Evolutionary conservation across 2,888 invertebrate genomes (phyloP).

Genomic region (Trichogramma dendrolimi): DNA sequence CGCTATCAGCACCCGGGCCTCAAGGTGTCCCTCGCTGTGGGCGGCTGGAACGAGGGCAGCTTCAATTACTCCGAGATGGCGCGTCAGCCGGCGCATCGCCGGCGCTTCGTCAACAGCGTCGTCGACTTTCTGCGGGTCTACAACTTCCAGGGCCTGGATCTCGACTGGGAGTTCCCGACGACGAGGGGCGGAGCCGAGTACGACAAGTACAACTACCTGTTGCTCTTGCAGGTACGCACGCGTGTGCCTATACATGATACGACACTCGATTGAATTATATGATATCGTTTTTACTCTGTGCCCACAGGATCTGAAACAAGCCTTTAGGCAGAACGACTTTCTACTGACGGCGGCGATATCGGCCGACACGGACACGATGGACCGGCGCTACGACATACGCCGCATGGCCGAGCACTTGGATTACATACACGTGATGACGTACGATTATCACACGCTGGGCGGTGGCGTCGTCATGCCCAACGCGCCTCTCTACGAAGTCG

Average conservation of each 20-base stretch:
- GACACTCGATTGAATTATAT: neutral
- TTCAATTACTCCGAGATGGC: slow-evolving; percentile 68
- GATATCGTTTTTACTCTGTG: slow-evolving; percentile 1
- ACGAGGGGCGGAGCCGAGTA: slow-evolving; percentile 69
- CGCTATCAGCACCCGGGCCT: slow-evolving; percentile 68
- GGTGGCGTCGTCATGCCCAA: slow-evolving; percentile 73
- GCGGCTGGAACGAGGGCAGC: slow-evolving; percentile 91
- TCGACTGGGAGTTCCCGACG: slow-evolving; percentile 83
- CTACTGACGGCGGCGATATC: slow-evolving; percentile 79
- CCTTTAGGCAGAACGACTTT: slow-evolving; percentile 65
- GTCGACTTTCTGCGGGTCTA: slow-evolving; percentile 67
- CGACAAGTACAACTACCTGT: slow-evolving; percentile 74
- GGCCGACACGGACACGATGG: slow-evolving; percentile 71
- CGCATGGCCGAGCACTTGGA: slow-evolving; percentile 58
- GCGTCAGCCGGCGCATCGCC: slow-evolving; percentile 60
- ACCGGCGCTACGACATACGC: slow-evolving; percentile 72
- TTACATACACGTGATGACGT: slow-evolving; percentile 80
- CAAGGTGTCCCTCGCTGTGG: slow-evolving; percentile 72
- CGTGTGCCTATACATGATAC: neutral
- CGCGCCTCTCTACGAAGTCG: slow-evolving; percentile 72
- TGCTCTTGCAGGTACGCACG: slow-evolving; percentile 65
- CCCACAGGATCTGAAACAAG: slow-evolving; percentile 69
- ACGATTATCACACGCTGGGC: slow-evolving; percentile 87
- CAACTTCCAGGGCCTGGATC: slow-evolving; percentile 72
- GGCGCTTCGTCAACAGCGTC: slow-evolving; percentile 67